Evolutionary conservation across 53 echinoderm and acorn worm species (phyloP).

Genomic region (Stichopus horrens): DNA sequence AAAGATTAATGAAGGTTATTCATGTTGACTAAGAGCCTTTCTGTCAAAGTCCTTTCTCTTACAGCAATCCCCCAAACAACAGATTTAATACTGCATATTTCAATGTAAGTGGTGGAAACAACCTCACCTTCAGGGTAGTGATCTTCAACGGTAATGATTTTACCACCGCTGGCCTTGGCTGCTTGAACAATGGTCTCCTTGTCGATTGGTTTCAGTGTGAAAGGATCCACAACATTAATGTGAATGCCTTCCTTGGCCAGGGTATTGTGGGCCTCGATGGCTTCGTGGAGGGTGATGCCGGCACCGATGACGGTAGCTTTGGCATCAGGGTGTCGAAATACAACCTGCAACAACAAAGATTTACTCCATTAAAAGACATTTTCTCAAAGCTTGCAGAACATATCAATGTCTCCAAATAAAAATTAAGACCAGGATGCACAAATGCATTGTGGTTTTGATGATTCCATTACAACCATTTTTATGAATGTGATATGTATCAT

Average conservation of each 20-base stretch:
- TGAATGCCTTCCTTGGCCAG: conserved; percentile 74
- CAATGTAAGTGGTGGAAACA: too few relatives aligned
- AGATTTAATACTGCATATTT: too few relatives aligned
- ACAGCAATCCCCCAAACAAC: too few relatives aligned
- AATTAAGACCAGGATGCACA: too few relatives aligned
- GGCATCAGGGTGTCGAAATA: conserved; percentile 64
- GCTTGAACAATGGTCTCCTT: conserved; percentile 65
- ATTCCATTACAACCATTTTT: too few relatives aligned
- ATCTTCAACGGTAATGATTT: conserved; percentile 88
- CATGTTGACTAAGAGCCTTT: too few relatives aligned
- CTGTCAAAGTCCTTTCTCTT: too few relatives aligned
- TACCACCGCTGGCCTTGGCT: conserved; percentile 87
- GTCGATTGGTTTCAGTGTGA: conserved; percentile 96
- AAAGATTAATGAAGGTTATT: too few relatives aligned
- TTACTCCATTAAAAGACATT: not conserved
- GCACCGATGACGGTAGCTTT: conserved; percentile 83
- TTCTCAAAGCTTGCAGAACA: too few relatives aligned
- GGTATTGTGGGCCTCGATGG: conserved; percentile 65
- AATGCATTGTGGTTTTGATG: too few relatives aligned
- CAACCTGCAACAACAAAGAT: conserved; percentile 54
- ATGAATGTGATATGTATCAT: too few relatives aligned
- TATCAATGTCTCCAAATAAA: too few relatives aligned
- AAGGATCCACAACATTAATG: conserved; percentile 82
- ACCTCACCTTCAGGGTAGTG: conserved; percentile 84
- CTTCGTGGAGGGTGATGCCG: conserved; percentile 81